phyloP scores from a whole-genome alignment of 2,113 vertebrate genomes.

The Thomomys bottae region DNA sequence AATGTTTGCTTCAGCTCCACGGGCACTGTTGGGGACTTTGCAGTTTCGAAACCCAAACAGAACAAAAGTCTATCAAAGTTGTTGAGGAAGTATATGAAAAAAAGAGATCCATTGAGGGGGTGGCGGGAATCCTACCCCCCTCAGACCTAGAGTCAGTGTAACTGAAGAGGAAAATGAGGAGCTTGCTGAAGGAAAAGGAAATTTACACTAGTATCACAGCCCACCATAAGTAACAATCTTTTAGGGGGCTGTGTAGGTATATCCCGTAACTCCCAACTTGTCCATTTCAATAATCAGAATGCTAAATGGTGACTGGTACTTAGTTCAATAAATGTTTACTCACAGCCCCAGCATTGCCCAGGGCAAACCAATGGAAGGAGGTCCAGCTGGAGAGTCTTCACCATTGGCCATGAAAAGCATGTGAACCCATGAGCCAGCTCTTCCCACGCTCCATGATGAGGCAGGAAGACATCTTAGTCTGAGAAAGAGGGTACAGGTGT shows the following conservation, averaged over 20 bases:
- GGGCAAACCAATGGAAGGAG: not conserved
- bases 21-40: not conserved
- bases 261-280: not conserved
- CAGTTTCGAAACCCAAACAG: not conserved
- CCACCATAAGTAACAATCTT: not conserved
- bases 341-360: not conserved
- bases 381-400: not conserved
- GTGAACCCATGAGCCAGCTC: not conserved
- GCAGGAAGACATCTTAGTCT: not conserved
- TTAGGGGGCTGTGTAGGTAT: not conserved
- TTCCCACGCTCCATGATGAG: not conserved
- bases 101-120: not conserved
- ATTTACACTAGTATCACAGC: not conserved
- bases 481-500: too few species aligned
- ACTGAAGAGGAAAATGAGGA: not conserved
- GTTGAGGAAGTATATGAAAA: not conserved
- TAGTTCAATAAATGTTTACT: not conserved
- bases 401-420: not conserved
- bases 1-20: not conserved
- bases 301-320: not conserved
- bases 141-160: not conserved
- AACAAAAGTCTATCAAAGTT: slow-evolving; percentile 1
- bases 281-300: slow-evolving; percentile 2
- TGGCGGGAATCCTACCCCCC: too few species aligned
- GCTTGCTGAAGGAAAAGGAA: not conserved